These are phyloP conservation scores for Coenobita brevimanus DNA, from an alignment of 1,140 invertebrate genomes.

Conservation along the genomic window DNA sequence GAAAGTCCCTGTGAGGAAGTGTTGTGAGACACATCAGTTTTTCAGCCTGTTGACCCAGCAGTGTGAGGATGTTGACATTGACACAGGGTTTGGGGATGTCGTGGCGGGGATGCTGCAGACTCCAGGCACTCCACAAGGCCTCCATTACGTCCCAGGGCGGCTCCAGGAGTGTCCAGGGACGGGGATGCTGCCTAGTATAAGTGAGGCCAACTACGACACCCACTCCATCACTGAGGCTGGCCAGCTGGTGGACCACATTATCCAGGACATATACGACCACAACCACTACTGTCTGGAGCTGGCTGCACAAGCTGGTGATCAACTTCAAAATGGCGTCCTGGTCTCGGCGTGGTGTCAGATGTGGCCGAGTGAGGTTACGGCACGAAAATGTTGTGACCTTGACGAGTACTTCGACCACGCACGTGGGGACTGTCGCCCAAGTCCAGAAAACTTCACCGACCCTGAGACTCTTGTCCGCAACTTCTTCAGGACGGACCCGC, in stretches of 20 bases:
- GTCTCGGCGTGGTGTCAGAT: conserved; percentile 12
- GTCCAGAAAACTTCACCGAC: conserved; percentile 31
- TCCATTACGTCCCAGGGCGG: neutral
- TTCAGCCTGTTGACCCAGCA: conserved; percentile 40
- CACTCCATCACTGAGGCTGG: neutral
- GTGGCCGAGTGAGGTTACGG: conserved; percentile 2
- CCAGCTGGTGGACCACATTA: neutral
- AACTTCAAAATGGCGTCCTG: neutral
- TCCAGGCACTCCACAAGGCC: neutral
- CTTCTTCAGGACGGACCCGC: conserved; percentile 13
- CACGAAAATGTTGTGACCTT: conserved; percentile 38
- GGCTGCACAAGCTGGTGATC: conserved; percentile 6
- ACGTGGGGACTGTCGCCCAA: neutral
- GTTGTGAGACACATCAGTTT: conserved; percentile 25
- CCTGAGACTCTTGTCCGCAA: conserved; percentile 18
- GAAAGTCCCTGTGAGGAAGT: conserved; percentile 24
- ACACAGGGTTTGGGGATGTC: neutral
- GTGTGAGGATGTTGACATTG: conserved; percentile 24
- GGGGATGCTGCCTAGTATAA: conserved; percentile 16
- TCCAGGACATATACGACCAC: conserved; percentile 14
- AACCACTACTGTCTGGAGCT: conserved; percentile 52
- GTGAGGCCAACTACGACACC: neutral
- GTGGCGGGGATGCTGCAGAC: neutral
- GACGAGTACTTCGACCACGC: conserved; percentile 40
- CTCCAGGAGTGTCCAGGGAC: conserved; percentile 18